Evolutionary conservation across 2,113 vertebrate species (phyloP).

Genomic region (Tetrax tetrax): DNA sequence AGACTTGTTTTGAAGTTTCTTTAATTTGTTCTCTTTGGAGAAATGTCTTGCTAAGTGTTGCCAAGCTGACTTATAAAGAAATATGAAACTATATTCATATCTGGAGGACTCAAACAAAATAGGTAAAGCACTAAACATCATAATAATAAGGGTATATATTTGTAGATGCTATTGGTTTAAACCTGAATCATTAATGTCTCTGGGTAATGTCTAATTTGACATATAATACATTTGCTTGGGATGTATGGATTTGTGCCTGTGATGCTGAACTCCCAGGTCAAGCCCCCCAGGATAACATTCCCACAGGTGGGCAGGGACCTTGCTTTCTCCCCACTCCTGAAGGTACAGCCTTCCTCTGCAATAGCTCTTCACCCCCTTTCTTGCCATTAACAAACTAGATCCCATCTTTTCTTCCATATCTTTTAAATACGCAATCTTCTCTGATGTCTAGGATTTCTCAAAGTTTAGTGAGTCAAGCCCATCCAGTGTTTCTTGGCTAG

Average conservation of each 20-base stretch:
- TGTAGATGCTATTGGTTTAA: too few relatives aligned
- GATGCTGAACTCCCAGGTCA: too few relatives aligned
- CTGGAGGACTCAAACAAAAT: background rate
- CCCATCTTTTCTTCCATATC: background rate
- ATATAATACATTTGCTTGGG: too few relatives aligned
- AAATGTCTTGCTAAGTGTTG: constrained; percentile 1
- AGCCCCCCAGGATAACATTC: background rate
- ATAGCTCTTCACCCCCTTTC: background rate
- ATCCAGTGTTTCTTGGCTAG: background rate
- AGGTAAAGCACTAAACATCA: background rate
- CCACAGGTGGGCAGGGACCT: background rate
- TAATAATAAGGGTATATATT: background rate
- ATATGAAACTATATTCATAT: background rate
- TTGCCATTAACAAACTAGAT: background rate
- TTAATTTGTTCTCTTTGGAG: constrained; percentile 34
- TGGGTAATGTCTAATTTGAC: too few relatives aligned
- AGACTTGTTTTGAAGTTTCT: constrained; percentile 34
- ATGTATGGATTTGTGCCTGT: too few relatives aligned
- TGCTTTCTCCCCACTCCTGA: background rate
- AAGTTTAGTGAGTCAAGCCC: background rate
- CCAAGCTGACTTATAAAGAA: background rate
- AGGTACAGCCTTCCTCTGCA: background rate
- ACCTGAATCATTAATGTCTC: too few relatives aligned
- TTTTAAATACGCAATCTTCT: background rate
- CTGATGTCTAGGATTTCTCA: background rate